Percentiles rank a stretch among this genome's conserved stretches.
phyloP scores from a whole-genome alignment of 2,888 invertebrate genomes.

The Barypeithes pellucidus region DNA sequence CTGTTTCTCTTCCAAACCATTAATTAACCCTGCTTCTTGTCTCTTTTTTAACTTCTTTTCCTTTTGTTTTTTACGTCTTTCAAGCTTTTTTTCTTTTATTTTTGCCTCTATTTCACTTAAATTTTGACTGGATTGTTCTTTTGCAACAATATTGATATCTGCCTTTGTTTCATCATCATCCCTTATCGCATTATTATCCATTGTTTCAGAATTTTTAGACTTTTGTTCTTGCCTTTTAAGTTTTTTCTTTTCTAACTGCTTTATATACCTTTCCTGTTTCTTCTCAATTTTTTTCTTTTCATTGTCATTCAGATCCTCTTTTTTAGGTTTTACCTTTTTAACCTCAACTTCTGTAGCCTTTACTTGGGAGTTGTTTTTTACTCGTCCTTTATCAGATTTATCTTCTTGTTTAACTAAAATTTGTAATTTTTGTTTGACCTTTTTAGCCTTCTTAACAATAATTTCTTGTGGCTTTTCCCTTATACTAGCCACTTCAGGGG shows the following conservation, averaged over 20 bases:
- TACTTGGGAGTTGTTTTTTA: constrained; percentile 7
- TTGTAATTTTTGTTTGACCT: constrained; percentile 58
- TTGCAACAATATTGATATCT: not conserved
- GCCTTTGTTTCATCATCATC: not conserved
- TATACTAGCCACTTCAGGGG: constrained; percentile 61
- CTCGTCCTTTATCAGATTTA: constrained; percentile 18
- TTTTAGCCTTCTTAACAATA: constrained; percentile 57
- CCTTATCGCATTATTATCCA: not conserved
- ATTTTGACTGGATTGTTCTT: constrained; percentile 4
- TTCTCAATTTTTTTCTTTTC: constrained; percentile 51
- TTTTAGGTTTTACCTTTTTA: not conserved
- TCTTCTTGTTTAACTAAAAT: constrained; percentile 46
- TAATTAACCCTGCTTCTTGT: constrained; percentile 8
- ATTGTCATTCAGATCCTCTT: constrained; percentile 42
- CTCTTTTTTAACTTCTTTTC: constrained; percentile 46
- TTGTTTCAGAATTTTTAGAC: not conserved
- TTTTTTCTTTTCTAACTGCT: constrained; percentile 50
- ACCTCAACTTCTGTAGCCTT: not conserved
- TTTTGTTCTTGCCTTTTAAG: constrained; percentile 27
- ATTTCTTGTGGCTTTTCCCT: constrained; percentile 58
- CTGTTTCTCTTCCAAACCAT: constrained; percentile 16
- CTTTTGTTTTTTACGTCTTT: constrained; percentile 34
- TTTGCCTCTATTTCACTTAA: constrained; percentile 8
- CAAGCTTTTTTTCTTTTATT: constrained; percentile 32
- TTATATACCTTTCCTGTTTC: constrained; percentile 51